These are phyloP conservation scores for Oenanthe oenanthe DNA, from an alignment of 2,113 vertebrate genomes.

Conservation along the genomic window DNA sequence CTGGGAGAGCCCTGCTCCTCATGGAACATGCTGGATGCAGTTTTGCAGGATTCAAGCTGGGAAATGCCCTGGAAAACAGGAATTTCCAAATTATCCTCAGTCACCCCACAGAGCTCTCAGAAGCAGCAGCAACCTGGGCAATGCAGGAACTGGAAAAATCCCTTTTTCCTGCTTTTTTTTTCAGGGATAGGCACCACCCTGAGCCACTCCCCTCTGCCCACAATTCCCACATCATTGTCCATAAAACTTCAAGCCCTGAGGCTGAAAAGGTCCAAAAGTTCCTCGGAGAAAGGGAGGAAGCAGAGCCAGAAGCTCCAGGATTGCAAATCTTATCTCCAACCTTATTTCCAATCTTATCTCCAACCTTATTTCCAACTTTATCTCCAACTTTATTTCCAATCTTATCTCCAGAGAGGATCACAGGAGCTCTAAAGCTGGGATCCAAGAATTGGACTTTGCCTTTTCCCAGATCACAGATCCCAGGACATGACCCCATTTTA, in stretches of 20 bases:
- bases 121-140: neutral
- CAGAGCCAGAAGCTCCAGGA: neutral
- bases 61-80: neutral
- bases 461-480: neutral
- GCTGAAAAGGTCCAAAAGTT: neutral
- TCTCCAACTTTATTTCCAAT: neutral
- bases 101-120: neutral
- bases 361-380: neutral
- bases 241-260: accelerated
- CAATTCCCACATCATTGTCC: neutral
- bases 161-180: neutral
- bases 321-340: neutral
- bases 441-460: neutral
- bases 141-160: neutral
- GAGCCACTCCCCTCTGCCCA: neutral
- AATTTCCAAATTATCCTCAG: neutral
- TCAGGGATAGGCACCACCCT: neutral
- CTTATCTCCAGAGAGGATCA: neutral
- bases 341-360: neutral
- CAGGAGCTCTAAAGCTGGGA: neutral
- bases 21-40: accelerated
- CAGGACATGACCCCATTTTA: neutral
- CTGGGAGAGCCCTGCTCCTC: neutral
- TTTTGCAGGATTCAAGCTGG: neutral
- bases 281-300: neutral